phyloP scores from a whole-genome alignment of 92 coral and sea anemone genomes.

The Hydrozoanthus gracilis region DNA sequence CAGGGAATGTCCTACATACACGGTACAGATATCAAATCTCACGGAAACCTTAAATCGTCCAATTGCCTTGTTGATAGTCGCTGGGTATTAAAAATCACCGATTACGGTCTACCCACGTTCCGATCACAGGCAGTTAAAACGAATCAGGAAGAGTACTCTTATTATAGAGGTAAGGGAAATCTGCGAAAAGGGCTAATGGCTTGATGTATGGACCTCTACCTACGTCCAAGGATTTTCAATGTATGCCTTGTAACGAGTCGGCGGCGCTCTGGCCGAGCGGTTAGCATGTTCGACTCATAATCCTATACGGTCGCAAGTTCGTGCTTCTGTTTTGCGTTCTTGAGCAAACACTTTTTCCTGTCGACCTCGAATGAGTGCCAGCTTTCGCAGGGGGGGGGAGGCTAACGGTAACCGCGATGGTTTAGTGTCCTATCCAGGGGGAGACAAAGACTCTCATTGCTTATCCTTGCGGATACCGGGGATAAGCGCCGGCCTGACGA shows the following conservation, averaged over 20 bases:
- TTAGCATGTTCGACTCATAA: too few species aligned
- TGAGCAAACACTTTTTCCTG: too few species aligned
- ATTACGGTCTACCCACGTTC: slow-evolving; percentile 94
- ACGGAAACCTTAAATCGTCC: slow-evolving; percentile 94
- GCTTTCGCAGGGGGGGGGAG: too few species aligned
- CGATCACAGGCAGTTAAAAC: slow-evolving; percentile 87
- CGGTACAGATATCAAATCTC: slow-evolving; percentile 91
- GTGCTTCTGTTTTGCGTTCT: too few species aligned
- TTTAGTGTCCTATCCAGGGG: too few species aligned
- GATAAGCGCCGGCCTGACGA: too few species aligned
- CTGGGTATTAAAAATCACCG: slow-evolving; percentile 95
- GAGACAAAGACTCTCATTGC: too few species aligned
- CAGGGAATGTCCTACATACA: slow-evolving; percentile 96
- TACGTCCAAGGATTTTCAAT: not conserved
- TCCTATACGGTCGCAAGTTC: too few species aligned
- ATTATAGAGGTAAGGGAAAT: slow-evolving; percentile 78
- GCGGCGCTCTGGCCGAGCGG: too few species aligned
- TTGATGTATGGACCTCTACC: not conserved
- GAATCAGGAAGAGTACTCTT: slow-evolving; percentile 85
- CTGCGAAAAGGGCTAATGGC: not conserved
- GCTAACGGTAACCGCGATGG: too few species aligned
- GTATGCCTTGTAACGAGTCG: not conserved
- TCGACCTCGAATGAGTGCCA: too few species aligned
- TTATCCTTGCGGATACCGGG: too few species aligned
- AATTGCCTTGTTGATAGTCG: slow-evolving; percentile 98